Evolutionary conservation across 2,888 invertebrate genomes (phyloP).

Genomic region (Scaptomyza reducta): DNA sequence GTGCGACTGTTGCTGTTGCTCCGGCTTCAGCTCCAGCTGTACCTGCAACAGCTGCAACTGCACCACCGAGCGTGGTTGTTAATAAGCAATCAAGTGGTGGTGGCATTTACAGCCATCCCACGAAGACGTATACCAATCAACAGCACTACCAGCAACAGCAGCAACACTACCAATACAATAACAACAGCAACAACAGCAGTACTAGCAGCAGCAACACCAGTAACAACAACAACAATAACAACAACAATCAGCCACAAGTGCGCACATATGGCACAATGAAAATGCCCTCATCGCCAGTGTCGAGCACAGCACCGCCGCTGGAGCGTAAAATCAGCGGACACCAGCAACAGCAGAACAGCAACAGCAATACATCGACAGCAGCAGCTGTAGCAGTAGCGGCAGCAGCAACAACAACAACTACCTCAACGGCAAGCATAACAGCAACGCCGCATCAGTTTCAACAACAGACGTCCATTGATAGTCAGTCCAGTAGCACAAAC

Average conservation of each 20-base stretch:
- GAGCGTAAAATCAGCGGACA: slow-evolving; percentile 84
- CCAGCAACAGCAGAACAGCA: slow-evolving; percentile 35
- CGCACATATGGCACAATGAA: slow-evolving; percentile 82
- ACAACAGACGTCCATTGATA: slow-evolving; percentile 66
- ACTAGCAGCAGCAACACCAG: slow-evolving; percentile 17
- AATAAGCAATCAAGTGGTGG: slow-evolving; percentile 34
- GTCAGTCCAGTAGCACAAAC: slow-evolving; percentile 43
- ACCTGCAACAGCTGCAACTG: slow-evolving; percentile 5
- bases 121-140: slow-evolving; percentile 78
- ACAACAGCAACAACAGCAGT: slow-evolving; percentile 32
- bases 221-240: slow-evolving; percentile 23
- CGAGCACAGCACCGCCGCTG: slow-evolving; percentile 85
- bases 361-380: slow-evolving; percentile 36
- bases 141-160: slow-evolving; percentile 81
- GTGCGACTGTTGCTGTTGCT: slow-evolving; percentile 21
- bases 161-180: slow-evolving; percentile 63
- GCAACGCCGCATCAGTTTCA: slow-evolving; percentile 82
- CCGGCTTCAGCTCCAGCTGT: slow-evolving; percentile 21
- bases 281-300: slow-evolving; percentile 83
- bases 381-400: slow-evolving; percentile 2
- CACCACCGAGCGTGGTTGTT: slow-evolving; percentile 19
- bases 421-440: slow-evolving; percentile 84
- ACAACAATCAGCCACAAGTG: slow-evolving; percentile 81
- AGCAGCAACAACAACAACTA: slow-evolving; percentile 85
- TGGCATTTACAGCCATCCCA: slow-evolving; percentile 65